Base-by-base conservation (phyloP, 2,888 invertebrate genomes). In the Stenichneumon culpator region DNA sequence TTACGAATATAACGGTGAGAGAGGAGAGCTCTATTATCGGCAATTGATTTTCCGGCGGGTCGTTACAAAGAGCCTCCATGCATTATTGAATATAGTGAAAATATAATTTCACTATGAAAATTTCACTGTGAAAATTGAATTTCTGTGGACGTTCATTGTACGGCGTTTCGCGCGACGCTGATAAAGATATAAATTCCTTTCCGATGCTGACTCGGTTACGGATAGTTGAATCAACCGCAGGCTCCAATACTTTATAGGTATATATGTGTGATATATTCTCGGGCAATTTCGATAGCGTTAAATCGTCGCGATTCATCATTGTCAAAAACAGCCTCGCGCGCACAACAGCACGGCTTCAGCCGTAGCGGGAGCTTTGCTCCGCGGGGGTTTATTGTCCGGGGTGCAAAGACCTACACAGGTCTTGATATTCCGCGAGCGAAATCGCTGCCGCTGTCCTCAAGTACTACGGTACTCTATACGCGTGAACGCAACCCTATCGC, bases 341-440 rank as follows among this genome's bases (percentile, higher is more conserved):
- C 36, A 36, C 19, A 28, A 36, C 36, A 9, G 5, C 28, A 16
- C 6, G 32, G 25, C 63, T 44, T 68, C 39, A 14, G 68, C 25
- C 22, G 3, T 25, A 44, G 68, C 14, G 11, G 16, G 50, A 7
- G 25, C 32, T 28, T 57, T 16, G 44, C 16, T 70, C n/a, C 11
- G n/a, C 0, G 28, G 28, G 50, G 50, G 25, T 2, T 9, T 28
- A 69, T 50, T 50, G 47, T 47, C 1, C 22, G 44, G 47, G 44
- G 47, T 69, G 69, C 44, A 65, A 70, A 74, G 69, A 83, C 69
- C 63, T 52, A 67, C 19, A 28, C n/a, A 50, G 54, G 44, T 44
- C 32, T 74, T 54, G 74, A 79, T 75, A 83, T 79, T 83, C 70
- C 69, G 63, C 22, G 63, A 52, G 65, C 65, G 75, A 70, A 83